These are phyloP conservation scores for Drosophila watanabei DNA, from an alignment of 1,140 invertebrate genomes.

Conservation along the genomic window DNA sequence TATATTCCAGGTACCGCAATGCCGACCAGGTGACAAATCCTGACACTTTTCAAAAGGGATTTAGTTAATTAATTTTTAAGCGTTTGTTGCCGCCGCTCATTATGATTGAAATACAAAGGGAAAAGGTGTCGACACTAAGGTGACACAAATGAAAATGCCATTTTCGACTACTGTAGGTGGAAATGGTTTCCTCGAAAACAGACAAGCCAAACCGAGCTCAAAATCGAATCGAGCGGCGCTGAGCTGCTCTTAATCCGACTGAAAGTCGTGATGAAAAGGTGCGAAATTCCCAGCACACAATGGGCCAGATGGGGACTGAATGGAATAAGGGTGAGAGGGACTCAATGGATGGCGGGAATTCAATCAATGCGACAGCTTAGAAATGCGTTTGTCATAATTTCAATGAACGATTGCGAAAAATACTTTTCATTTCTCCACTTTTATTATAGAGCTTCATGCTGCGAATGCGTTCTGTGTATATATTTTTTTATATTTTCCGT, in stretches of 20 bases:
- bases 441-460: constrained; percentile 34
- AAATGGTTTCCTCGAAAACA: constrained; percentile 56
- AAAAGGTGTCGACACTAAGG: constrained; percentile 69
- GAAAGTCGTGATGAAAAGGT: constrained; percentile 57
- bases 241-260: constrained; percentile 60
- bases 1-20: background rate
- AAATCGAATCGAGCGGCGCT: constrained; percentile 28
- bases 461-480: constrained; percentile 20
- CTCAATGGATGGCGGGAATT: constrained; percentile 50
- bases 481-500: constrained; percentile 25
- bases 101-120: constrained; percentile 47
- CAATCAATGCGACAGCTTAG: constrained; percentile 79
- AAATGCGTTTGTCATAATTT: constrained; percentile 84
- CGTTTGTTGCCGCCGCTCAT: constrained; percentile 59
- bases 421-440: constrained; percentile 72
- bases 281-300: constrained; percentile 57
- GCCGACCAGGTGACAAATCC: constrained; percentile 55
- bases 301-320: constrained; percentile 30
- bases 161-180: constrained; percentile 40
- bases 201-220: constrained; percentile 41
- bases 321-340: background rate
- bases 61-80: constrained; percentile 76
- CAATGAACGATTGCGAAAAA: constrained; percentile 77
- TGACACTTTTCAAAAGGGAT: constrained; percentile 39
- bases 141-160: constrained; percentile 60